Conservation (phyloP, 1,140 invertebrate genomes). For the Portunus trituberculatus region DNA sequence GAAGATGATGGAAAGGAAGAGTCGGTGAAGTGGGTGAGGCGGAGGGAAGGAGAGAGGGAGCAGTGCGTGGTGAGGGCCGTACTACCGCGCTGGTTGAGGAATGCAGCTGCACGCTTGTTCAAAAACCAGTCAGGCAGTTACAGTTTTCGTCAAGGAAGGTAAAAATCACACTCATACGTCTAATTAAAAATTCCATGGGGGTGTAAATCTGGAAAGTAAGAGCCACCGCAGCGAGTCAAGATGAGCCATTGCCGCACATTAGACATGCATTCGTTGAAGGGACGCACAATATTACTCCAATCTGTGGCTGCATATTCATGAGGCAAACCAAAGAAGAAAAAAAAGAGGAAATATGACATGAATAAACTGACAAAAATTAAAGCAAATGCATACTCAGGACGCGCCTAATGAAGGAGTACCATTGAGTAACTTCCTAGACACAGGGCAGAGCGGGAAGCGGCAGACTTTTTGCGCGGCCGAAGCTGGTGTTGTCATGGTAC, state of each 20-base stretch:
- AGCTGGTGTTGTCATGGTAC: neutral
- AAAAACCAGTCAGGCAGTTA: conserved; percentile 21
- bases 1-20: neutral
- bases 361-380: neutral
- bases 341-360: neutral
- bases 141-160: neutral
- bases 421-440: neutral
- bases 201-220: neutral
- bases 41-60: no score
- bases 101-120: neutral
- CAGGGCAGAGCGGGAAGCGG: neutral
- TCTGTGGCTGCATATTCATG: no score
- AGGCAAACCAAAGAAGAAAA: no score
- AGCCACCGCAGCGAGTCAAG: neutral
- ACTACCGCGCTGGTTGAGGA: neutral
- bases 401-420: neutral
- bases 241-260: no score
- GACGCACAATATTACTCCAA: no score
- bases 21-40: neutral
- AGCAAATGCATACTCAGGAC: neutral
- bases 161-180: neutral
- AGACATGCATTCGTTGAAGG: no score
- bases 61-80: no score
- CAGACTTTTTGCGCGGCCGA: neutral
- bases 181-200: neutral